phyloP scores from a whole-genome alignment of 2,113 vertebrate genomes.

The Arothron firmamentum region DNA sequence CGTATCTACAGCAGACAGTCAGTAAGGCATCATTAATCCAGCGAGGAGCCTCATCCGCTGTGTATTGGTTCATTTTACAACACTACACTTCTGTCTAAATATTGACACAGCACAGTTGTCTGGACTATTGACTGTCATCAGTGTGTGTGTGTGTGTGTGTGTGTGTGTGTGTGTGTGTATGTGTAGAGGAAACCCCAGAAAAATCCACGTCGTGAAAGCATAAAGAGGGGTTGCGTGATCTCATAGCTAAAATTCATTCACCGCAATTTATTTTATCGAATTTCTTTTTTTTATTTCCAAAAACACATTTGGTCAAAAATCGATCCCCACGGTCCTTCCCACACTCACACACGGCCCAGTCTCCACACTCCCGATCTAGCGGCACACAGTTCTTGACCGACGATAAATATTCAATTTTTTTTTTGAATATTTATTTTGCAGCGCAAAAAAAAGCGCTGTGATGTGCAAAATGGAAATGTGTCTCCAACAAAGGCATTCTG shows the following conservation, averaged over 20 bases:
- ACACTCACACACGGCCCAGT: slow-evolving; percentile 43
- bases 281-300: slow-evolving; percentile 76
- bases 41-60: slow-evolving; percentile 63
- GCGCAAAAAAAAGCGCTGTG: slow-evolving; percentile 71
- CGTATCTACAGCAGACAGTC: slow-evolving; percentile 55
- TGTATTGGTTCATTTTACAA: slow-evolving; percentile 73
- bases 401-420: slow-evolving; percentile 80
- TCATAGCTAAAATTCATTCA: slow-evolving; percentile 72
- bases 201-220: neutral
- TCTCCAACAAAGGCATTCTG: slow-evolving; percentile 39
- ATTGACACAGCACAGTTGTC: slow-evolving; percentile 72
- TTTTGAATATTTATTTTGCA: slow-evolving; percentile 55
- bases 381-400: slow-evolving; percentile 48
- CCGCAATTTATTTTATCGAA: slow-evolving; percentile 75
- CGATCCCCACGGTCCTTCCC: slow-evolving; percentile 71
- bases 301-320: slow-evolving; percentile 85
- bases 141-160: slow-evolving; percentile 6
- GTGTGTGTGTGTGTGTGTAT: slow-evolving; percentile 2
- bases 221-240: slow-evolving; percentile 14
- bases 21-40: slow-evolving; percentile 73
- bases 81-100: slow-evolving; percentile 67
- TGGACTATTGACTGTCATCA: slow-evolving; percentile 71
- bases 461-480: slow-evolving; percentile 67
- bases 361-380: slow-evolving; percentile 46
- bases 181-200: neutral